Conservation (phyloP, 2,888 invertebrate species). For the Agrochola circellaris region DNA sequence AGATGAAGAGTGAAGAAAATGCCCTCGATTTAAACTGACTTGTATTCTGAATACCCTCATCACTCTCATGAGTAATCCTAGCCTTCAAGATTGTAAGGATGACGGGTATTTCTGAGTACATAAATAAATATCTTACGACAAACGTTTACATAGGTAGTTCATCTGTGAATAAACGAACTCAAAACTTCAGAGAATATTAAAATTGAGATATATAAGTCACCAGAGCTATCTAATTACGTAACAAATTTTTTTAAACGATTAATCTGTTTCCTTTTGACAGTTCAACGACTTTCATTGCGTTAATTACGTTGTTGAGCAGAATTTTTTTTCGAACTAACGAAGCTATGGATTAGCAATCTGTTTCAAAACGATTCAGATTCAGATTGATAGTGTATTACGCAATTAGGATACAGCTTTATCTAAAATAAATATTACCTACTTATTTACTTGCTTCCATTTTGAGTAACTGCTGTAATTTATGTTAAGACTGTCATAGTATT, state of each 20-base stretch:
- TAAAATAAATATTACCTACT: not conserved
- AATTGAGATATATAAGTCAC: not conserved
- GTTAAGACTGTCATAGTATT: not conserved
- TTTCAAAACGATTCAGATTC: no score
- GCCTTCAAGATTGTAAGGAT: constrained; percentile 6
- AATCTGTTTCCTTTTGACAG: no score
- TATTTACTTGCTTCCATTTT: constrained; percentile 8
- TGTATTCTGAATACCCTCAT: not conserved
- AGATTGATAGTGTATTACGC: no score
- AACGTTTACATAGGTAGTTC: not conserved
- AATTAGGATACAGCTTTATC: not conserved
- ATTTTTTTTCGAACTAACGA: no score
- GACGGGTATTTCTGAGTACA: not conserved
- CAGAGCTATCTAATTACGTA: no score
- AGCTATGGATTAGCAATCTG: no score
- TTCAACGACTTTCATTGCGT: no score
- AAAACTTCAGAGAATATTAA: not conserved
- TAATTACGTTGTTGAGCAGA: no score
- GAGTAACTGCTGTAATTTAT: not conserved
- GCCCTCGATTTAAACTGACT: not conserved
- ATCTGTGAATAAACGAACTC: not conserved
- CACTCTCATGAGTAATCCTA: not conserved
- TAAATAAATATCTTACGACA: not conserved
- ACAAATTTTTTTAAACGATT: no score
- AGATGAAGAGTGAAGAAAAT: not conserved